Evolutionary conservation across 2,888 invertebrate species (phyloP), one percentile per base, ranked within the genome.

Genomic region (Drosophila birchii): DNA sequence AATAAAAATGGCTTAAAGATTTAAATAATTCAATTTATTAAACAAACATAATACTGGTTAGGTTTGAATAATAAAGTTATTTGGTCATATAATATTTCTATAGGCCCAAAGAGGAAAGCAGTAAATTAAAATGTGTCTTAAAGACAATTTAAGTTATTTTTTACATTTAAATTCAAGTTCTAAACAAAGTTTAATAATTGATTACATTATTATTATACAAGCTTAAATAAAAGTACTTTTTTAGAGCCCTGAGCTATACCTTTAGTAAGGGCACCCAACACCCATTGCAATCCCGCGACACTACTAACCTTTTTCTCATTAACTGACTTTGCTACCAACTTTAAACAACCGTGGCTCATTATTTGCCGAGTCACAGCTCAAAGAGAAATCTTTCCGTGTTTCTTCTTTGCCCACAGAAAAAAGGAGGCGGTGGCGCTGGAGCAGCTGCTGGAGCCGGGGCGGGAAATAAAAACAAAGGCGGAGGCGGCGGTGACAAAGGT

Each of bases 391-490:
- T 58, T 54, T 73, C 53, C 57, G 29, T 73, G 67, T 58, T 57
- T 36, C 44, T 60, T 76, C 44, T 60, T 70, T 73, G 56, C 73
- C 54, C 54, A 76, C 78, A 91, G 91, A 91, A 91, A 83, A 91
- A 91, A 77, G 84, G 81, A 26, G 86, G 81, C 0, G 79, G 81
- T 2, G 81, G 72, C 0, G 78, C 49, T 8, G 73, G 75, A 3
- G 74, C 51, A 16, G 51, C 51, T 16, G 51, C 34, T 16, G 78
- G 74, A 7, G 78, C 67, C 2, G 73, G 57, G 8, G 75, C 63
- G 11, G 81, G 72, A 41, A 85, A 85, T 60, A 91, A 91, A 78
- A 85, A 80, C 69, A 89, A 89, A 80, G 79, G 76, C 76, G 59
- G 62, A 44, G 62, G 56, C 18, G 73, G 72, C 34, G 73, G 69